Evolutionary conservation across 2,888 invertebrate species (phyloP).

Genomic region (Coenonympha glycerion): DNA sequence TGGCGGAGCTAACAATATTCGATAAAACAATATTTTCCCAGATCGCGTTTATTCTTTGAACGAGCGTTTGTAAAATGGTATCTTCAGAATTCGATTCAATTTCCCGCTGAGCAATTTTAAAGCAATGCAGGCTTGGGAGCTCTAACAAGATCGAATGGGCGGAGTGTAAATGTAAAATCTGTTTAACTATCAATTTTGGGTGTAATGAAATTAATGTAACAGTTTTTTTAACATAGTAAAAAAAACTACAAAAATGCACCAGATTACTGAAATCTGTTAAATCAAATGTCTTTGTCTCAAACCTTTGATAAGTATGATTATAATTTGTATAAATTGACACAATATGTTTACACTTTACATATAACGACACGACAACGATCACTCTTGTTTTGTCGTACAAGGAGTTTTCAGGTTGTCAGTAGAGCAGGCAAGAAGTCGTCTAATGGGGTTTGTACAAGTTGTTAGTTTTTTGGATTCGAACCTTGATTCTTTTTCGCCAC

Average conservation of each 20-base stretch:
- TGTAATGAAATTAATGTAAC: background rate
- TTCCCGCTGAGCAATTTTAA: slow-evolving; percentile 22
- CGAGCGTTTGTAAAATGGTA: slow-evolving; percentile 20
- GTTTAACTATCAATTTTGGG: slow-evolving; percentile 31
- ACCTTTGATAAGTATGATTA: too few relatives aligned
- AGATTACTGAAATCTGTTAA: background rate
- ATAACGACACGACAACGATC: too few relatives aligned
- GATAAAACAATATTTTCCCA: slow-evolving; percentile 18
- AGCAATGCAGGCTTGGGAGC: slow-evolving; percentile 35
- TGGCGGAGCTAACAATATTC: background rate
- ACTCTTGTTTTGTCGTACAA: too few relatives aligned
- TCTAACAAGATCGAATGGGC: slow-evolving; percentile 41
- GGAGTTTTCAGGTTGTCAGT: too few relatives aligned
- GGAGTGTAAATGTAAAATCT: slow-evolving; percentile 35
- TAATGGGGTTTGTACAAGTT: too few relatives aligned
- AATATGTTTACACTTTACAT: too few relatives aligned
- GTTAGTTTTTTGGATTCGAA: too few relatives aligned
- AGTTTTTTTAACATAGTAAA: background rate
- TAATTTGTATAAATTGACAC: too few relatives aligned
- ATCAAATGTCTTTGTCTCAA: background rate
- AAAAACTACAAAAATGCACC: too few relatives aligned
- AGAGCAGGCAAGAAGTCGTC: too few relatives aligned
- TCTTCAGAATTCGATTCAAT: slow-evolving; percentile 30
- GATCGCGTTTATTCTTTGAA: slow-evolving; percentile 14
- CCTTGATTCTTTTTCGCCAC: too few relatives aligned